Base-by-base conservation (phyloP, 2,888 invertebrate genomes). In the Sarcophaga subvicina region DNA sequence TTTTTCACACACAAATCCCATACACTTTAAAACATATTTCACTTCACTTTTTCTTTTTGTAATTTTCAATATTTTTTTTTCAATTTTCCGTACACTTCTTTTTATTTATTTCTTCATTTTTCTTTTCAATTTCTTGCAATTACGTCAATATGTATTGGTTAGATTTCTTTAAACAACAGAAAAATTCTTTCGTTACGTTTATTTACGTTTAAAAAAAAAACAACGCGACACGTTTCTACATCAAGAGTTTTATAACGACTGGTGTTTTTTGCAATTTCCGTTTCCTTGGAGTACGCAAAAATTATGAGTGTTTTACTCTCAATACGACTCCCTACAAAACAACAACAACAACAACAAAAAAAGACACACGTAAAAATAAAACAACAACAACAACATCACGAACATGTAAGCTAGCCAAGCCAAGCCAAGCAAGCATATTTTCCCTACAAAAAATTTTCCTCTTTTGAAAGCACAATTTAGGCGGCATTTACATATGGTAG, bases 221-320 rank as follows among this genome's bases (percentile, higher is more conserved):
- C 14, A 49, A 89, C 90, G 91, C 90, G 90, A 91, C 91, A 91
- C 92, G 92, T 91, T 92, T 90, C 91, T 92, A 91, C 92, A 90
- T 89, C 93, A 91, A 93, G 93, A 92, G 92, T 92, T 93, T 92
- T 92, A 91, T 91, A 92, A 91, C 92, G 93, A 92, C 92, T 93
- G 90, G 89, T 90, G 90, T 90, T 89, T 89, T 88, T 88, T 90
- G 90, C 90, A 90, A 90, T 90, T 90, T 90, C 90, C 90, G 90
- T 90, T 90, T 90, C 90, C 89, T 90, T 90, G 90, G 88, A 89
- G 89, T 87, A 88, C 64, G 83, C 83, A 88, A 82, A 84, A 82
- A 83, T 80, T 72, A 82, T 70, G 83, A 86, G 81, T 84, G 83
- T 76, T 69, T 78, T 77, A 84, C 86, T 87, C 85, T 82, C 62